Conservation (phyloP, 92 coral and sea anemone species). For the Epizoanthus scotinus region DNA sequence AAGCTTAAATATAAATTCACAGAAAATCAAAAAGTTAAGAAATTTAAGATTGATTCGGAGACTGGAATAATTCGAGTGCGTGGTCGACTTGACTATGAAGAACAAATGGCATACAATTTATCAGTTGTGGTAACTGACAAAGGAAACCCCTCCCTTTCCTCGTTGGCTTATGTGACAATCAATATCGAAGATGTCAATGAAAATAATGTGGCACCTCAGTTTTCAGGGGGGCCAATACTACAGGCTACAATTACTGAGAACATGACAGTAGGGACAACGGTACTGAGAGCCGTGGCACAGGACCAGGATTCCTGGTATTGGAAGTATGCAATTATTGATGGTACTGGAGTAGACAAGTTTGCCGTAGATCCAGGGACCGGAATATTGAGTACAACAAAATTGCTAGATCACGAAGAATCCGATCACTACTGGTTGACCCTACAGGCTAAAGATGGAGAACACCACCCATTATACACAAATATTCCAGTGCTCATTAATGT, state of each 20-base stretch:
- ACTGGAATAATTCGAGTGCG: constrained; percentile 83
- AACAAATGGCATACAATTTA: constrained; percentile 64
- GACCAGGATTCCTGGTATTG: constrained; percentile 72
- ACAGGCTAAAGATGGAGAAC: constrained; percentile 81
- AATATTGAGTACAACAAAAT: constrained; percentile 64
- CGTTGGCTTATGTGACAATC: constrained; percentile 62
- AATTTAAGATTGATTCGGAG: constrained; percentile 79
- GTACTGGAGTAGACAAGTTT: constrained; percentile 94
- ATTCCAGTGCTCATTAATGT: constrained; percentile 83
- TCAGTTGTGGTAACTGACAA: constrained; percentile 79
- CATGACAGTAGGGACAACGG: constrained; percentile 59
- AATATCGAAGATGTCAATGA: constrained; percentile 76
- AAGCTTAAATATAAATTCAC: constrained; percentile 51
- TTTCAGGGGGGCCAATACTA: constrained; percentile 54
- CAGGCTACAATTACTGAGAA: constrained; percentile 68
- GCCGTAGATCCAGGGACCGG: constrained; percentile 75
- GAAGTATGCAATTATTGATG: constrained; percentile 88
- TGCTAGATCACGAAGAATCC: constrained; percentile 70
- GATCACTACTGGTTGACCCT: constrained; percentile 93
- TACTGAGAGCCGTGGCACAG: constrained; percentile 51
- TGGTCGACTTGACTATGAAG: constrained; percentile 65
- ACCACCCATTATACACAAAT: constrained; percentile 75
- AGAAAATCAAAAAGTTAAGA: constrained; percentile 44
- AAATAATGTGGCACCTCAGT: constrained; percentile 63
- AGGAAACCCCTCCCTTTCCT: constrained; percentile 60